Evolutionary conservation across 2,113 vertebrate genomes (phyloP).

Genomic region (Monarcha castaneiventris): DNA sequence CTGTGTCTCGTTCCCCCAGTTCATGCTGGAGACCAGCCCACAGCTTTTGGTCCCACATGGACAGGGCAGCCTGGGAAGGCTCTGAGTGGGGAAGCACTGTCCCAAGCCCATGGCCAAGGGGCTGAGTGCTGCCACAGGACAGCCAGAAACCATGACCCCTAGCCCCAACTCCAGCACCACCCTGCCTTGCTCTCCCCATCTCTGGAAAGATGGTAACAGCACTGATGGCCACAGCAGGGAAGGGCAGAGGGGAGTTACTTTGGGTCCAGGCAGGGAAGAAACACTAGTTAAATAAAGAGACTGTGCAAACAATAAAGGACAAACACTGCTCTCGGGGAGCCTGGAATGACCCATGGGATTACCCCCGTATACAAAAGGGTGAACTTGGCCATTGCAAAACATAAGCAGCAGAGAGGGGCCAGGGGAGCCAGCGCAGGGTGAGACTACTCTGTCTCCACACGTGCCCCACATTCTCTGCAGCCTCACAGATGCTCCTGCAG

Average conservation of each 20-base stretch:
- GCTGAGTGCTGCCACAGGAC: neutral
- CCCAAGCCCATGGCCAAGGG: neutral
- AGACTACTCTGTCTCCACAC: rapidly evolving
- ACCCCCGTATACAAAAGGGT: neutral
- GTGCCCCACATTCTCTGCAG: neutral
- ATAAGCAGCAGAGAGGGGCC: rapidly evolving
- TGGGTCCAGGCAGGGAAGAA: neutral
- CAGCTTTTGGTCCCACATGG: no score
- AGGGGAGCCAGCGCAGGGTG: rapidly evolving
- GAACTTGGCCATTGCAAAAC: neutral
- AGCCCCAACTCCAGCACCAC: neutral
- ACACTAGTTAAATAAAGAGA: neutral
- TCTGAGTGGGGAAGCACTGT: neutral
- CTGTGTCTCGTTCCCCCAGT: rapidly evolving
- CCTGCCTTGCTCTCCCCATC: neutral
- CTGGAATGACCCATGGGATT: neutral
- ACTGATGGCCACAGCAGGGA: neutral
- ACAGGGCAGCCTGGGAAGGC: no score
- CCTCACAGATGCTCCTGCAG: rapidly evolving
- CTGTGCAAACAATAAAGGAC: neutral
- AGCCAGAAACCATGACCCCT: neutral
- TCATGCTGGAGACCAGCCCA: neutral
- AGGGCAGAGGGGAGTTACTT: neutral
- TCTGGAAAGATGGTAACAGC: neutral
- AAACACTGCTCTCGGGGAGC: neutral